Evolutionary conservation across 2,113 vertebrate genomes (phyloP).

Genomic region (Glaucidium brasilianum): DNA sequence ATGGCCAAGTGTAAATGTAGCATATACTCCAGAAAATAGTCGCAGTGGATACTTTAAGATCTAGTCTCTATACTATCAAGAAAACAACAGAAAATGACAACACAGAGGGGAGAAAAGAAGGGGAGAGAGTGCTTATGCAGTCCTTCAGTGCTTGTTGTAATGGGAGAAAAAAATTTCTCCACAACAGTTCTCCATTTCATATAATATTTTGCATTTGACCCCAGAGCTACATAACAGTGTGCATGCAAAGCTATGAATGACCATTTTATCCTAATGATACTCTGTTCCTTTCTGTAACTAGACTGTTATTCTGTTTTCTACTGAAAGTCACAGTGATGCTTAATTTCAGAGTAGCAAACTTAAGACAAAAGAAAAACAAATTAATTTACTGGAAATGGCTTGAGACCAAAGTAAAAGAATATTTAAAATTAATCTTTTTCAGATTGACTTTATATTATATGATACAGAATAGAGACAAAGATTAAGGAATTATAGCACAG

Average conservation of each 20-base stretch:
- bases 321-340: not conserved
- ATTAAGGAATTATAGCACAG: not conserved
- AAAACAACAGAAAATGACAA: not conserved
- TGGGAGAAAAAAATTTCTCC: not conserved
- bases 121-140: not conserved
- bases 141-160: not conserved
- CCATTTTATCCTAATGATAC: not conserved
- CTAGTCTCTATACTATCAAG: not conserved
- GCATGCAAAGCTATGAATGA: not conserved
- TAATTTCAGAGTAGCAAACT: not conserved
- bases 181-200: not conserved
- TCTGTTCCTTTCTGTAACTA: not conserved
- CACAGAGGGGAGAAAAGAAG: not conserved
- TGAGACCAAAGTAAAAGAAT: constrained; percentile 5
- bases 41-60: not conserved
- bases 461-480: not conserved
- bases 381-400: not conserved
- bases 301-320: not conserved
- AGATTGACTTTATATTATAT: not conserved
- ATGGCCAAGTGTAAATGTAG: not conserved
- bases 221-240: not conserved
- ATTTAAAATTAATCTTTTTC: not conserved
- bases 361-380: not conserved
- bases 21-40: not conserved
- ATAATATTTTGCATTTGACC: not conserved